Evolutionary conservation across 2,113 vertebrate species (phyloP).

Genomic region (Muscicapa adusta): DNA sequence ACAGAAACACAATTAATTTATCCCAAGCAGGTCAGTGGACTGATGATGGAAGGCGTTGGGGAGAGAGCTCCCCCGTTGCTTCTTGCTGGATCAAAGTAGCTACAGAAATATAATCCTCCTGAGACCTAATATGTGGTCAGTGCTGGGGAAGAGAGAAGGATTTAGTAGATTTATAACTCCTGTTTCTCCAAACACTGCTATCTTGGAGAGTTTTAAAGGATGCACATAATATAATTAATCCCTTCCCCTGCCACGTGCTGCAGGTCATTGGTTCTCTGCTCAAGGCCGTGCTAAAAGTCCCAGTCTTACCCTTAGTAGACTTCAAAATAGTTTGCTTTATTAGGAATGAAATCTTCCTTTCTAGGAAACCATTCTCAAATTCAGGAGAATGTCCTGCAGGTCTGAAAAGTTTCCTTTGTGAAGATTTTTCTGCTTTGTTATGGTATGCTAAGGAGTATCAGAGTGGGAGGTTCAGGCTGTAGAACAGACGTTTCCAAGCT

Average conservation of each 20-base stretch:
- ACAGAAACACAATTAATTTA: neutral
- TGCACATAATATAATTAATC: neutral
- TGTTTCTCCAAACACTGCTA: neutral
- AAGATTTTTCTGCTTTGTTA: neutral
- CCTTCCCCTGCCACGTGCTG: neutral
- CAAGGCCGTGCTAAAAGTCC: neutral
- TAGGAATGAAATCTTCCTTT: neutral
- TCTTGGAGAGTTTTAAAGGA: neutral
- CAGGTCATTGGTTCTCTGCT: neutral
- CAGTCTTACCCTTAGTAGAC: neutral
- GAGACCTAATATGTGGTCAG: neutral
- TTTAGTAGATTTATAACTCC: neutral
- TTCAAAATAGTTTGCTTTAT: neutral
- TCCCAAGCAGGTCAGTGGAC: neutral
- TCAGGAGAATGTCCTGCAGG: neutral
- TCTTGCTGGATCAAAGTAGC: neutral
- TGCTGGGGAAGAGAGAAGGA: neutral
- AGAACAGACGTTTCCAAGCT: neutral
- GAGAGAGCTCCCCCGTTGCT: neutral
- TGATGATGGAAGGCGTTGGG: accelerated
- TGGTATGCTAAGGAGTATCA: neutral
- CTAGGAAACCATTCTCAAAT: neutral
- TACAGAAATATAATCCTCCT: neutral
- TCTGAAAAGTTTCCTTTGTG: neutral
- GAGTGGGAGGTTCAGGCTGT: neutral